Evolutionary conservation across 2,888 invertebrate genomes (phyloP).

Genomic region (Lasius platythorax): DNA sequence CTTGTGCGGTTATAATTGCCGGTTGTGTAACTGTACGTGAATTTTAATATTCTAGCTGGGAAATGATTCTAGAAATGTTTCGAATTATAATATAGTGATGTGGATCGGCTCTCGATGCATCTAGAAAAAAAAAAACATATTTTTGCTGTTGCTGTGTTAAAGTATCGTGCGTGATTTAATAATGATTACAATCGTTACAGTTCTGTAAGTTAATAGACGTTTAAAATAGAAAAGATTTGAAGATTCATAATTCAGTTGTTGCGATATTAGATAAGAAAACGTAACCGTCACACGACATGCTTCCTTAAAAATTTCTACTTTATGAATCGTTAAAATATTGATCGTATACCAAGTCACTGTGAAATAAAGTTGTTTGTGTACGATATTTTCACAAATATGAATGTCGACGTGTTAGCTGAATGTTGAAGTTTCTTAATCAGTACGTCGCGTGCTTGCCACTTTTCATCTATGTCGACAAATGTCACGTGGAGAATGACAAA

Average conservation of each 20-base stretch:
- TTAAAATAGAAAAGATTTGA: background rate
- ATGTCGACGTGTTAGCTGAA: slow-evolving; percentile 9
- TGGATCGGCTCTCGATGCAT: background rate
- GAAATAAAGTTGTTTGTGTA: slow-evolving; percentile 28
- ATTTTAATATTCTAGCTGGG: background rate
- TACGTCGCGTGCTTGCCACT: slow-evolving; percentile 40
- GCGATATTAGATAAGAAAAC: background rate
- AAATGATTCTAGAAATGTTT: background rate
- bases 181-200: background rate
- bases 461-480: slow-evolving; percentile 28
- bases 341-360: slow-evolving; percentile 19
- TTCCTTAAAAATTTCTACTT: background rate
- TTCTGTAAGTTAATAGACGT: background rate
- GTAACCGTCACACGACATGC: background rate
- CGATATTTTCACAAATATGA: slow-evolving; percentile 21
- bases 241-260: background rate
- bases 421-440: slow-evolving; percentile 37
- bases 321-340: background rate
- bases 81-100: background rate
- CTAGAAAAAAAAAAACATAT: background rate
- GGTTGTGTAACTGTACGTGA: background rate
- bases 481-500: slow-evolving; percentile 56
- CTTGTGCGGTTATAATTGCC: slow-evolving; percentile 20
- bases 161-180: background rate
- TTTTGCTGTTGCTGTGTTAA: background rate